Evolutionary conservation across 2,888 invertebrate genomes (phyloP).

Genomic region (Thelaira solivaga): DNA sequence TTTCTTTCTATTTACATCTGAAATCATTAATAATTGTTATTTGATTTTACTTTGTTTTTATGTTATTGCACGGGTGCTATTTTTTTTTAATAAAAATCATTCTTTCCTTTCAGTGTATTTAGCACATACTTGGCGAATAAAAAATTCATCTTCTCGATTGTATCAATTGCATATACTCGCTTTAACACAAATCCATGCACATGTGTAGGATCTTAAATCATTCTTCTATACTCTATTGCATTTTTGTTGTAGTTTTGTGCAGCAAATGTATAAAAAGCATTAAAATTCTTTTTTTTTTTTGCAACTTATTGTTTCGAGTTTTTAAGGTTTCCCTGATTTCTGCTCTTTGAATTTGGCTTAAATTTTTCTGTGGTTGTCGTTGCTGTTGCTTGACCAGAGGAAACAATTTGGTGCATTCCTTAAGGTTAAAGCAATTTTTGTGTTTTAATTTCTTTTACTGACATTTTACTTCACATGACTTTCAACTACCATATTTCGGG

Average conservation of each 20-base stretch:
- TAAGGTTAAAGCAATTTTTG: conserved; percentile 2
- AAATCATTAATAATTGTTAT: no score
- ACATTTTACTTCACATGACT: conserved; percentile 40
- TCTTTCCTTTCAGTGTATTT: conserved; percentile 10
- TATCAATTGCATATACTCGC: neutral
- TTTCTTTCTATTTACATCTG: no score
- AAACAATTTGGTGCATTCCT: conserved; percentile 45
- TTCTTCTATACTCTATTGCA: neutral
- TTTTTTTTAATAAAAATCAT: neutral
- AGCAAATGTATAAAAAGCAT: neutral
- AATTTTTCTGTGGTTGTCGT: neutral
- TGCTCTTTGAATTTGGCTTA: neutral
- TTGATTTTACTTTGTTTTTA: no score
- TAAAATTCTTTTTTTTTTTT: neutral
- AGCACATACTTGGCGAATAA: neutral
- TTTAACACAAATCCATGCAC: neutral
- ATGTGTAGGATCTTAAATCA: conserved; percentile 19
- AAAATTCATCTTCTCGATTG: neutral
- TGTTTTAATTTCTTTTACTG: conserved; percentile 13
- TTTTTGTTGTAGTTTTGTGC: conserved; percentile 33
- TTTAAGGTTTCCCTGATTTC: conserved; percentile 16
- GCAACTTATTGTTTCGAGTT: conserved; percentile 11
- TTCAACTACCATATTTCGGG: conserved; percentile 37
- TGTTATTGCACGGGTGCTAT: neutral
- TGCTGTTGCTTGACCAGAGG: conserved; percentile 27